Base-by-base conservation (phyloP, 2,113 vertebrate species). In the Nyctibius bracteatus region DNA sequence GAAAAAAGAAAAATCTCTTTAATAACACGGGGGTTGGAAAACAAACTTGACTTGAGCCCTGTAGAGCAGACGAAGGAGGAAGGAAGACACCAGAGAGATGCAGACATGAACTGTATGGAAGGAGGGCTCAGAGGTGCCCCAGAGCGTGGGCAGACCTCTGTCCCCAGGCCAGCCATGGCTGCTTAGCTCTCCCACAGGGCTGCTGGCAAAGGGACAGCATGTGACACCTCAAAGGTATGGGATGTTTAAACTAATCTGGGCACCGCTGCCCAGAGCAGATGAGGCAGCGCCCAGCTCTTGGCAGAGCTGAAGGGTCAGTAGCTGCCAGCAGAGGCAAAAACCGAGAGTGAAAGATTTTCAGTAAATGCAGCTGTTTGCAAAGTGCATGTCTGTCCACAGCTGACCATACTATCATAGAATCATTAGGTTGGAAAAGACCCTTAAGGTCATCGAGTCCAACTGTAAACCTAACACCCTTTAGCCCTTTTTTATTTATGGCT, bases 211-310 rank as follows among this genome's bases (percentile, higher is more conserved):
- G 77, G 27, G 39, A n/a, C 25, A 63, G 16, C 7, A 31, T 0
- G 0, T 0, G 1, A 31, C 35, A 28, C 17, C 13, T 20, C 44
- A 7, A 3, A 51, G 19, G 5, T 12, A 6, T 0, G 0, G 25
- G 12, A 6, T 39, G 30, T 33, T 68, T 59, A 20, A 72, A 23
- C 9, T 23, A 9, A 9, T 10, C 49, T 33, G 68, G 44, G 39
- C 58, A 55, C 5, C 2, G 5, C 43, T 51, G 44, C 78, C 41
- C 43, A 28, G 61, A 68, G 47, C 57, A 59, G 66, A 39, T 17
- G 27, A 44, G 44, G 31, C 65, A 78, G 51, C 0, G 0, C 55
- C 19, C 37, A 54, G 41, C 10, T 9, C 55, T 43, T 59, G 21
- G 57, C 66, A 58, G 62, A 77, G 28, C 43, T 41, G 52, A 62